A percentile compares a stretch with the other conserved stretches of the same genome.
Evolutionary conservation across 2,888 invertebrate species (phyloP).

Genomic region (Synanthedon tipuliformis): DNA sequence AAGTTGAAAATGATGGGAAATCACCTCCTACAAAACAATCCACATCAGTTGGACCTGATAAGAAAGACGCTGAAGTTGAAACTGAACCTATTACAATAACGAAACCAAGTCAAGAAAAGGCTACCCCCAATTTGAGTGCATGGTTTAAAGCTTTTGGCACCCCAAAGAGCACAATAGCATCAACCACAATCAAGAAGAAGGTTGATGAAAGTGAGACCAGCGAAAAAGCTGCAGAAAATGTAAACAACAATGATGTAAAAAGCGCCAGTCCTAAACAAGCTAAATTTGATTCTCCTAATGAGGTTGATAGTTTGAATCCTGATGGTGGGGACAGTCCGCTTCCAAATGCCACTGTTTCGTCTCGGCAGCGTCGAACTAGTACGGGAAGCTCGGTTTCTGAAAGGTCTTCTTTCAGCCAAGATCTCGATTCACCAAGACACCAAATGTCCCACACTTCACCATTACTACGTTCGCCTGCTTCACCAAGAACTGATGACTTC

Average conservation of each 20-base stretch:
- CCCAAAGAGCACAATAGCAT: constrained; percentile 75
- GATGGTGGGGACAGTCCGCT: constrained; percentile 59
- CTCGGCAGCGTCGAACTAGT: constrained; percentile 77
- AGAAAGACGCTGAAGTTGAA: constrained; percentile 55
- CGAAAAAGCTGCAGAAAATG: constrained; percentile 45
- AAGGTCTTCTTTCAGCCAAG: constrained; percentile 82
- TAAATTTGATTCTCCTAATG: constrained; percentile 52
- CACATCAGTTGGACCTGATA: constrained; percentile 22
- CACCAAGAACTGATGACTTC: constrained; percentile 79
- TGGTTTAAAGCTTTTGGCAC: constrained; percentile 94
- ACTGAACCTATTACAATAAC: constrained; percentile 38
- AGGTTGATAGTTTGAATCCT: constrained; percentile 44
- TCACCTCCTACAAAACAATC: constrained; percentile 21
- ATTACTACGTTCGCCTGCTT: constrained; percentile 80
- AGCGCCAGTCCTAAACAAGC: constrained; percentile 36
- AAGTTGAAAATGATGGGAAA: constrained; percentile 20
- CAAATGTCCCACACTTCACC: constrained; percentile 81
- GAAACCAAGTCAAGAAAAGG: constrained; percentile 72
- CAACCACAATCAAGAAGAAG: constrained; percentile 61
- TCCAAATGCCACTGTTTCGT: constrained; percentile 34
- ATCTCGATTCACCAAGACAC: constrained; percentile 80
- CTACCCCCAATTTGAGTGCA: constrained; percentile 87
- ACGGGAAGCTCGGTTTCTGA: constrained; percentile 85
- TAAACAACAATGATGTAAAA: constrained; percentile 29
- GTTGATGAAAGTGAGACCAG: constrained; percentile 68